Percentiles rank a stretch among this genome's conserved stretches.
phyloP scores from a whole-genome alignment of 2,797 vertebrate species.

The Poecilia picta region DNA sequence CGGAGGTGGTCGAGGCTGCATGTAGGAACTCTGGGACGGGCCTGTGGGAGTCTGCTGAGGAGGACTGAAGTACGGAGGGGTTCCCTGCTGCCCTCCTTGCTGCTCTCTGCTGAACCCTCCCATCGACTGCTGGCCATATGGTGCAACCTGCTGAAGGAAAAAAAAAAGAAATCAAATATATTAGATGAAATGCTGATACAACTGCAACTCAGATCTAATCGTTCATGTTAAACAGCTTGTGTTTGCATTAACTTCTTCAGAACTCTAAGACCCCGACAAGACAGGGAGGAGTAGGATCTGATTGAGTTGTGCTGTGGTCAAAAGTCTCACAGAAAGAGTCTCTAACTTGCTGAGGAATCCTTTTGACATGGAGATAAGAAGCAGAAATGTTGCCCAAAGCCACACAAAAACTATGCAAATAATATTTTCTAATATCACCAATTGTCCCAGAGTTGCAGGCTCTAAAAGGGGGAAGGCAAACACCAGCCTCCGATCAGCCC shows the following conservation, averaged over 20 bases:
- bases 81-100: conserved; percentile 84
- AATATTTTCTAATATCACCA: conserved; percentile 41
- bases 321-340: conserved; percentile 1
- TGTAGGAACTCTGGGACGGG: conserved; percentile 86
- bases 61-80: conserved; percentile 92
- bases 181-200: conserved; percentile 45
- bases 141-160: conserved; percentile 87
- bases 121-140: conserved; percentile 86
- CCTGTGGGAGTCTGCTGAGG: conserved; percentile 88
- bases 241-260: neutral
- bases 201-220: neutral
- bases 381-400: conserved; percentile 16
- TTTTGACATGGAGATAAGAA: conserved; percentile 2
- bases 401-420: conserved; percentile 21
- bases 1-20: conserved; percentile 85
- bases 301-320: neutral
- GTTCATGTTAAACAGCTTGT: neutral
- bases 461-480: conserved; percentile 50
- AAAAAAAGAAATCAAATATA: conserved; percentile 32
- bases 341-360: conserved; percentile 2
- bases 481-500: conserved; percentile 46
- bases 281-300: neutral
- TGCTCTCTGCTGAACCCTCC: conserved; percentile 80
- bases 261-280: neutral
- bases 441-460: conserved; percentile 38